These are phyloP conservation scores for Brachionus sp. DNA, from an alignment of 1,140 invertebrate genomes.

Conservation along the genomic window DNA sequence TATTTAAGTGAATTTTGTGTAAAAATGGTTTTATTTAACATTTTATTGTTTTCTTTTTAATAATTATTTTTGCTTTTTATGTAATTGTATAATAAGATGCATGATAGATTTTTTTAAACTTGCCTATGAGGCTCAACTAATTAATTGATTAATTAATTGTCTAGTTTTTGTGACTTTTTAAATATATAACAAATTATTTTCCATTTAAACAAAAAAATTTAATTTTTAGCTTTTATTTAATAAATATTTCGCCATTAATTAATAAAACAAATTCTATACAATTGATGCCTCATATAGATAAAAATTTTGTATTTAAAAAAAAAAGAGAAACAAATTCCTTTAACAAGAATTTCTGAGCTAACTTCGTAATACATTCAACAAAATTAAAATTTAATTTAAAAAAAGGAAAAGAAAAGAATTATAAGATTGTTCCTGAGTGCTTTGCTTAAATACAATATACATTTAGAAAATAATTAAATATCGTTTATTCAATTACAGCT, in stretches of 20 bases:
- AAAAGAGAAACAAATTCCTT: neutral
- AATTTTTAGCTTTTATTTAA: neutral
- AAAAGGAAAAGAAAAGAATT: neutral
- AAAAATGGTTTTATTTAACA: too few species aligned
- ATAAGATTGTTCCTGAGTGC: neutral
- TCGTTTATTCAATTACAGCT: conserved; percentile 20
- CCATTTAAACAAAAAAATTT: neutral
- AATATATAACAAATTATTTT: too few species aligned
- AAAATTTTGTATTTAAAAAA: neutral
- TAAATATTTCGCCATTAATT: neutral
- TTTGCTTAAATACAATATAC: conserved; percentile 7
- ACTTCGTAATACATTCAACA: neutral
- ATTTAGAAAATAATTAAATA: neutral
- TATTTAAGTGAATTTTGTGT: too few species aligned
- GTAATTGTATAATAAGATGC: too few species aligned
- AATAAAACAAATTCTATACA: neutral
- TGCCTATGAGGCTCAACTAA: too few species aligned
- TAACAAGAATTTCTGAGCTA: neutral
- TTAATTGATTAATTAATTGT: too few species aligned
- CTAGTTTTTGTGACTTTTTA: too few species aligned
- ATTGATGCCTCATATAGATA: neutral
- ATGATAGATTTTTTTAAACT: too few species aligned
- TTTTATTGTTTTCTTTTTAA: too few species aligned
- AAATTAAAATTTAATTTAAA: neutral
- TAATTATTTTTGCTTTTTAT: too few species aligned